Evolutionary conservation across 1,140 invertebrate genomes (phyloP).

Genomic region (Arion vulgaris): DNA sequence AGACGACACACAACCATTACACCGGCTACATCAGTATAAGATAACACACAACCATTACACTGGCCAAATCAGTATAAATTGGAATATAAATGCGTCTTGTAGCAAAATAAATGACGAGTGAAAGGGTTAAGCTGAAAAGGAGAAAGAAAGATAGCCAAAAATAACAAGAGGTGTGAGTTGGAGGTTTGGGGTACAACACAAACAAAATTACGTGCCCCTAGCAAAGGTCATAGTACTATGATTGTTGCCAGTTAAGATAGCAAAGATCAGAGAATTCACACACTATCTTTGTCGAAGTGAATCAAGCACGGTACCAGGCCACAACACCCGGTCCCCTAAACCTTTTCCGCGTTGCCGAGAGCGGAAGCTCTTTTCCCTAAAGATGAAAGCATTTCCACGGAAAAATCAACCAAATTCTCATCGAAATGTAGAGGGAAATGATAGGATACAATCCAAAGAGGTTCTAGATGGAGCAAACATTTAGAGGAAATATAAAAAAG

Average conservation of each 20-base stretch:
- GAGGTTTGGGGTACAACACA: no score
- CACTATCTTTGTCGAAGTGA: not conserved
- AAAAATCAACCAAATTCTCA: not conserved
- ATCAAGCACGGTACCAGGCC: not conserved
- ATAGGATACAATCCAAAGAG: not conserved
- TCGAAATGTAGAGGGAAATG: not conserved
- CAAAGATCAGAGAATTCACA: not conserved
- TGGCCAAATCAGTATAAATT: no score
- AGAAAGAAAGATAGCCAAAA: no score
- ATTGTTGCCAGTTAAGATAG: not conserved
- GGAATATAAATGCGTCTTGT: no score
- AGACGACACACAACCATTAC: no score
- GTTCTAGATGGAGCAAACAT: constrained; percentile 4
- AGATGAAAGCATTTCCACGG: constrained; percentile 15
- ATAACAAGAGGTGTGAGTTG: no score
- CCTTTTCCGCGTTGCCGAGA: not conserved
- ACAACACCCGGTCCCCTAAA: not conserved
- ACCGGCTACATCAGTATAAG: no score
- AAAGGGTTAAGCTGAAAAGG: no score
- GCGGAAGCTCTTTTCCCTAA: not conserved
- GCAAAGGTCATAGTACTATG: not conserved
- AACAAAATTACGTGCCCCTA: no score
- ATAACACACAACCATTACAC: no score
- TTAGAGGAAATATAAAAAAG: constrained; percentile 13
- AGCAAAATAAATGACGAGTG: no score